Base-by-base conservation (phyloP, 2,113 vertebrate species). In the Pollachius pollachius region DNA sequence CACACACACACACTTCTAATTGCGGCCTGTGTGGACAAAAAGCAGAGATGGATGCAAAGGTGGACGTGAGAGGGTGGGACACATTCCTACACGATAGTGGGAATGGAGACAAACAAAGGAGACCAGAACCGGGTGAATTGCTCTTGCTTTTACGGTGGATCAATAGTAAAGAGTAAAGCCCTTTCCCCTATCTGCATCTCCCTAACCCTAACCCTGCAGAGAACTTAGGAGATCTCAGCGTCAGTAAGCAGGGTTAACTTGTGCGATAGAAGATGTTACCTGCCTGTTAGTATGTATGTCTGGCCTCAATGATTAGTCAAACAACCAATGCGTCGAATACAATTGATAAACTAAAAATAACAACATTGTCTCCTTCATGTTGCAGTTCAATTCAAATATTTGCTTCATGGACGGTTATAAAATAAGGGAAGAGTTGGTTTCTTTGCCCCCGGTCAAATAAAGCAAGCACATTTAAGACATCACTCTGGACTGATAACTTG, bases 61-160 rank as follows among this genome's bases (percentile, higher is more conserved):
- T 54, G 9, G 48, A 27, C 30, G 4, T 34, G 37, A 58, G 52
- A 62, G 63, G 57, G 13, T 68, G 25, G 60, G 77, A 1, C 16
- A 65, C 54, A 57, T 57, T 34, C 54, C 52, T 21, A 68, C 30
- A 52, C 16, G 19, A 52, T 69, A 76, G 64, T 48, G 68, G 8
- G 41, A 59, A 63, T 41, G 3, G 2, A 74, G 68, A 87, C 70
- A 82, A 69, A 82, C 74, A 78, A 75, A 78, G 62, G 70, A 82
- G 74, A 68, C 59, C 15, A 58, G 27, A 63, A 48, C 67, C 69
- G 68, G 64, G 64, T 67, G 23, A 58, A 70, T 72, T 75, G 41
- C 74, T 19, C 15, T 60, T 77, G 80, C 87, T 86, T 83, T 83
- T 74, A 84, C 73, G 54, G 30, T 70, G 65, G 71, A 88, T 90